Base-by-base conservation (phyloP, 1,140 invertebrate genomes). In the Melanaphis sacchari region DNA sequence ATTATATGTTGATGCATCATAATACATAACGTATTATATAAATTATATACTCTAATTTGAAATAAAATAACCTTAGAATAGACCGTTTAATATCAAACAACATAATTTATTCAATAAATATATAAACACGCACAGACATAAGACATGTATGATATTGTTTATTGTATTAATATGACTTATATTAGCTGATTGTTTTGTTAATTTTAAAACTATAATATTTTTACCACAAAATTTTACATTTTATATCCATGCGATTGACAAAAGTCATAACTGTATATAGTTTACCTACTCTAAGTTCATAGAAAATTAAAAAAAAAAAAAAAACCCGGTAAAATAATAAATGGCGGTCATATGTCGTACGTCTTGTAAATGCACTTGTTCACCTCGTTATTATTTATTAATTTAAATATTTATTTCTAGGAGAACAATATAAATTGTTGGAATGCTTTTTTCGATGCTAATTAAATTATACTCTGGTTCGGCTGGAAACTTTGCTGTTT, bases 381-480 rank as follows among this genome's bases (percentile, higher is more conserved):
- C 54, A 22, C 38, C 89, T 90, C 54, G 52, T 90, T 90, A 49
- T n/a, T n/a, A n/a, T n/a, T n/a, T n/a, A n/a, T n/a, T n/a, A 49
- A 49, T 49, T 49, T 49, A 90, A 90, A 66, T 66, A 90, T 90
- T 90, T 90, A 90, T 90, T 90, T 66, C 52, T n/a, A 26, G 15
- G 21, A 11, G 31, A 89, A 54, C 88, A 40, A 54, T 89, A 89
- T 89, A 89, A 89, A 89, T 89, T 52, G 46, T 89, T 46, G 36
- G 88, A 89, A 89, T 66, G 38, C 54, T 85, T 93, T 93, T 84
- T 85, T 93, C 46, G 24, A 38, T 24, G 81, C 43, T 84, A 93
- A 93, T 93, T 93, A 93, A 93, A 93, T 93, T 93, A 93, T 52
- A 41, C 43, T 82, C 43, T 31, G 91, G 81, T 85, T 93, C 81